Percentiles rank a stretch among this genome's conserved stretches.
Conservation (phyloP, 1,140 invertebrate genomes). For the Acromyrmex charruanus region DNA sequence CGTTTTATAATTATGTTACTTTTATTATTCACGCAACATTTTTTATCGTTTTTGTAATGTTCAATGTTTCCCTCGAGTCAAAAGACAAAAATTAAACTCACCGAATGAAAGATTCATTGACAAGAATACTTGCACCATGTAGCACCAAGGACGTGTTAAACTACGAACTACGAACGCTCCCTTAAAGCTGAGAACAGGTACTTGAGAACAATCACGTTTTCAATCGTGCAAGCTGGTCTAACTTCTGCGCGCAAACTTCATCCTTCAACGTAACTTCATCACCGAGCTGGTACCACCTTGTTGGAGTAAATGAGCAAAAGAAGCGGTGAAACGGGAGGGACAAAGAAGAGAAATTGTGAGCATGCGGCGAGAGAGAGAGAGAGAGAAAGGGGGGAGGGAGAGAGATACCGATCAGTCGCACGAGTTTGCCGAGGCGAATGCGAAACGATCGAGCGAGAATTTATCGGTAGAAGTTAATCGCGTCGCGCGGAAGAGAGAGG, state of each 20-base stretch:
- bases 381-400: neutral
- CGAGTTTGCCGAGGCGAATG: slow-evolving; percentile 64
- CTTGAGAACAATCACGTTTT: slow-evolving; percentile 48
- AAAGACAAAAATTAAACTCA: neutral
- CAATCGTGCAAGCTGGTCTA: slow-evolving; percentile 29
- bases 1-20: neutral
- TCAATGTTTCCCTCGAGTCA: neutral
- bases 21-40: neutral
- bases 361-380: neutral
- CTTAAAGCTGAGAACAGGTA: neutral
- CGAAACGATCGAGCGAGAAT: slow-evolving; percentile 68
- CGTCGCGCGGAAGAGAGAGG: neutral
- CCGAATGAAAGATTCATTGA: slow-evolving; percentile 2
- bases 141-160: slow-evolving; percentile 10
- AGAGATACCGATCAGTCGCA: slow-evolving; percentile 35
- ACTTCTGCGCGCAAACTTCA: slow-evolving; percentile 37
- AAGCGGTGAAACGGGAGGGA: neutral
- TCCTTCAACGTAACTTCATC: slow-evolving; percentile 64
- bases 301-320: slow-evolving; percentile 42
- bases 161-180: slow-evolving; percentile 13
- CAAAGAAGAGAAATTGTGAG: neutral
- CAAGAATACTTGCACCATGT: neutral
- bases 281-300: slow-evolving; percentile 21
- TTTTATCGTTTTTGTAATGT: neutral
- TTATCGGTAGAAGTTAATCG: slow-evolving; percentile 72